Conservation (phyloP, 1,140 invertebrate species). For the Pogonus chalceus region DNA sequence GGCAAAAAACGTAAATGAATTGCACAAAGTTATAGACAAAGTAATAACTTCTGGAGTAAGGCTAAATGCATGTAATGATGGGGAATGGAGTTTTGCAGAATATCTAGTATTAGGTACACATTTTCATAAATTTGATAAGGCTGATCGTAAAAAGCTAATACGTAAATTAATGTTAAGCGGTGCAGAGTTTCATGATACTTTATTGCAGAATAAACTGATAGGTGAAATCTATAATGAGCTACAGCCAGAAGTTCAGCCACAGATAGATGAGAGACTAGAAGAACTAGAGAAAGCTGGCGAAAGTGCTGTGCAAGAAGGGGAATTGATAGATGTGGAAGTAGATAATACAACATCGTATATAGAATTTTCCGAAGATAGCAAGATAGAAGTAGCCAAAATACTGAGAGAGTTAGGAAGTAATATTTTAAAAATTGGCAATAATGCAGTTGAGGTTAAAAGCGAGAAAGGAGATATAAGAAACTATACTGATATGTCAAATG, state of each 20-base stretch:
- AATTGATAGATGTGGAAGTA: too few species aligned
- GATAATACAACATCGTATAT: too few species aligned
- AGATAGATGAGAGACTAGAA: conserved; percentile 16
- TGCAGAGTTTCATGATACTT: conserved; percentile 18
- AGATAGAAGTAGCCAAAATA: conserved; percentile 11
- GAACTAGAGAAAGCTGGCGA: conserved; percentile 16
- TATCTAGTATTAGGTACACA: conserved; percentile 12
- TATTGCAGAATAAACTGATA: conserved; percentile 18
- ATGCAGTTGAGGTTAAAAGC: too few species aligned
- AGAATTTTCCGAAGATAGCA: conserved; percentile 8
- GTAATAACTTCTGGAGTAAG: conserved; percentile 10
- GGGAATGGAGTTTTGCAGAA: conserved; percentile 11
- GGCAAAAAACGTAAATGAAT: conserved; percentile 12
- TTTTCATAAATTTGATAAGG: conserved; percentile 10
- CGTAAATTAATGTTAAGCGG: conserved; percentile 17
- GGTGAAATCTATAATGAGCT: conserved; percentile 17
- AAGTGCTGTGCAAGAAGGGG: conserved; percentile 15
- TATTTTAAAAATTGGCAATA: too few species aligned
- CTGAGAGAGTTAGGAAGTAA: too few species aligned
- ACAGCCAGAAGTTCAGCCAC: conserved; percentile 16
- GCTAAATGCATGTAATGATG: conserved; percentile 14
- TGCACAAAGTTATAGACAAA: conserved; percentile 10
- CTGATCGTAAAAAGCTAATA: conserved; percentile 12
- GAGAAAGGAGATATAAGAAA: too few species aligned
- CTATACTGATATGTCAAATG: too few species aligned